Base-by-base conservation (phyloP, 2,888 invertebrate genomes). In the Caenorhabditis auriculariae region DNA sequence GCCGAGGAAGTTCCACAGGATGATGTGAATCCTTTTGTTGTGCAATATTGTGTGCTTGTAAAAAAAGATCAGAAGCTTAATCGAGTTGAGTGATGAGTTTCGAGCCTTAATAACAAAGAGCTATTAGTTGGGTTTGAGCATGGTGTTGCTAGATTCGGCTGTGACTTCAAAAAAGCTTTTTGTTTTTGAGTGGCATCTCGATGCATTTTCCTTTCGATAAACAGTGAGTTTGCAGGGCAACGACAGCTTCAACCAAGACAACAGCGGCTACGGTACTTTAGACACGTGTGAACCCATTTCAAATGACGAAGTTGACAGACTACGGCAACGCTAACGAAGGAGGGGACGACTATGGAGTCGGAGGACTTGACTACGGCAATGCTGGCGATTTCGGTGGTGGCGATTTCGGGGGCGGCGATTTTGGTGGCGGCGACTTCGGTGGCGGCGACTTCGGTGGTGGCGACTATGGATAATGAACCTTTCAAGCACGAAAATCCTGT, bases 391-490 rank as follows among this genome's bases (percentile, higher is more conserved):
- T 28, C 19, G 60, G 45, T 24, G 46, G 48, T 2, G 52, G 53
- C 7, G 56, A 46, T 19, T 63, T 50, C 23, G 68, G 35, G 38
- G 65, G 63, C 39, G 58, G 54, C 27, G 61, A 63, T 35, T 65
- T 52, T 43, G 57, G 60, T 9, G 65, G 62, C n/a, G 66, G 59
- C 26, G 59, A 65, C 29, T 56, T 47, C 41, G 69, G 65, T 12
- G 54, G 50, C 9, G 66, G 54, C 9, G 61, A 60, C 27, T 55
- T 46, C 42, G 72, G 68, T 21, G 69, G 58, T 27, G 69, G 65
- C 24, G 69, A 62, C 37, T 54, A n/a, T n/a, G n/a, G n/a, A n/a
- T n/a, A n/a, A n/a, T n/a, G n/a, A n/a, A n/a, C n/a, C n/a, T n/a
- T n/a, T n/a, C n/a, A n/a, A n/a, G n/a, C n/a, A n/a, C n/a, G n/a